These are phyloP conservation scores for Chalcosyrphus nemorum DNA, from an alignment of 2,888 invertebrate species.

Conservation along the genomic window DNA sequence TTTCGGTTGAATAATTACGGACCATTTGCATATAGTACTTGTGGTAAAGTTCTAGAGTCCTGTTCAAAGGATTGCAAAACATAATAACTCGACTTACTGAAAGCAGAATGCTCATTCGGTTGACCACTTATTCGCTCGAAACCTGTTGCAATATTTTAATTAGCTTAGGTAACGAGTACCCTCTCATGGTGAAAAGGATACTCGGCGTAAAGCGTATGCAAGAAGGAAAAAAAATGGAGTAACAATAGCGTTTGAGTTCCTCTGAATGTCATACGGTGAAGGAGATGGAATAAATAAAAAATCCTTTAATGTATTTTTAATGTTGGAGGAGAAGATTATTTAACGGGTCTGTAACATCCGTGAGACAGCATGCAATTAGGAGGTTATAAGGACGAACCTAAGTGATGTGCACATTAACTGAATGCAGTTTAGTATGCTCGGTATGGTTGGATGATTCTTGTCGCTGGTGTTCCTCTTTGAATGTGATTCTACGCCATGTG, in stretches of 20 bases:
- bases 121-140: neutral
- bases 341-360: neutral
- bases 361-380: neutral
- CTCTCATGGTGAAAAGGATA: neutral
- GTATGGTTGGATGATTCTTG: neutral
- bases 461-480: too few relatives aligned
- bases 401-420: neutral
- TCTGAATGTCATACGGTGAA: neutral
- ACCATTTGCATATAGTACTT: neutral
- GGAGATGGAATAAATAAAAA: neutral
- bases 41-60: neutral
- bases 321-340: neutral
- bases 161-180: neutral
- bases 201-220: neutral
- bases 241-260: neutral
- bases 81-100: neutral
- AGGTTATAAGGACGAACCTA: neutral
- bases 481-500: too few relatives aligned
- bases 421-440: neutral
- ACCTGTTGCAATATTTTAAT: constrained; percentile 11
- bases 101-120: neutral
- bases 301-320: constrained; percentile 24
- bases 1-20: constrained; percentile 10
- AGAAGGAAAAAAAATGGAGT: neutral
- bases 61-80: neutral